Evolutionary conservation across 2,797 vertebrate species (phyloP), one percentile per base, ranked within the genome.

Genomic region (Crocodylus rhombifer): DNA sequence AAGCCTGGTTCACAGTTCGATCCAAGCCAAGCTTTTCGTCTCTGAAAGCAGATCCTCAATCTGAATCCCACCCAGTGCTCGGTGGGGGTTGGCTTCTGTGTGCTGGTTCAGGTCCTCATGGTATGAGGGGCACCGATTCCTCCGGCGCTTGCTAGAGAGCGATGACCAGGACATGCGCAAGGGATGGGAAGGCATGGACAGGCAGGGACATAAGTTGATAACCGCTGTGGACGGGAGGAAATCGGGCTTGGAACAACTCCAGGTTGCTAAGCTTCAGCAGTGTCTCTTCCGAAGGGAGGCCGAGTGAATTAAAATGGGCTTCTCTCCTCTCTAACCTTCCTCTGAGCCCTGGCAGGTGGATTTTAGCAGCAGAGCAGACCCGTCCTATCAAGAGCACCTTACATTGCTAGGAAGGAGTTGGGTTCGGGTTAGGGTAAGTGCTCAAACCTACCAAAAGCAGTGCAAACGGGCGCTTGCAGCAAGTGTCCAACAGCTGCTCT

Each of bases 291-390:
- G 90, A 89, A 94, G 85, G 75, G 82, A 91, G 87, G 65, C 86
- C 87, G 88, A 82, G 84, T 93, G 95, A 94, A 94, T 93, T 92
- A 94, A 95, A 94, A 93, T 61, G 74, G 86, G 62, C 30, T 0
- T 0, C 83, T 64, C 30, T 76, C 7, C 30, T 6, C 76, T 62
- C 90, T 60, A 78, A 69, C 42, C 77, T 13, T 84, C n/a, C 80
- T 60, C 74, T 82, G 69, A 57, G 83, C 87, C 84, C 73, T 73
- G 75, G 78, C 78, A 4, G 62, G 26, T 8, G 11, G 28, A 56
- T 71, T 42, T 36, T 42, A 33, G 25, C 33, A 23, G 9, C 12
- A 20, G 77, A 26, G 12, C 12, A 28, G 61, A 36, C 78, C 51
- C 51, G 10, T 5, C 3, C 16, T 58, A 42, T 17, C 71, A 58